Percentiles rank a stretch among this genome's conserved stretches.
phyloP scores from a whole-genome alignment of 2,888 invertebrate genomes.

The Drosophila meridiana region DNA sequence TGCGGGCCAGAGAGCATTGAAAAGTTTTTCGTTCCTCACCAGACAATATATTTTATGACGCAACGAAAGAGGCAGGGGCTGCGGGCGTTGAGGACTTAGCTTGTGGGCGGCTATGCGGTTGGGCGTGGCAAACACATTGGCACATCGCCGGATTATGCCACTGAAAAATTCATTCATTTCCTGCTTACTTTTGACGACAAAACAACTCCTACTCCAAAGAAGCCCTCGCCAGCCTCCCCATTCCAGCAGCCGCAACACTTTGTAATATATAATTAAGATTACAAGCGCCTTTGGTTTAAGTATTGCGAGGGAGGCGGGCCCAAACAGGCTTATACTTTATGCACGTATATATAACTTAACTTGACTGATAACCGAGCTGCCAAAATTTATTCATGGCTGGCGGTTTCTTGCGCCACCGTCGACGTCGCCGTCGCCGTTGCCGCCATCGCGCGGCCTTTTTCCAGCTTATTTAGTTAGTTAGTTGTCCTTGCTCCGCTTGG shows the following conservation, averaged over 20 bases:
- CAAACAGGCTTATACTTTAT: conserved; percentile 36
- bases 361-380: conserved; percentile 76
- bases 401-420: conserved; percentile 27
- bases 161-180: conserved; percentile 81
- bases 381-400: conserved; percentile 73
- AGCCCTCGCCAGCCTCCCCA: background rate
- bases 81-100: conserved; percentile 12
- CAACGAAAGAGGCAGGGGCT: background rate
- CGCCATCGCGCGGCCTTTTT: conserved; percentile 41
- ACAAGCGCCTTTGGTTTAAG: conserved; percentile 76
- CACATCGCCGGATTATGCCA: conserved; percentile 76
- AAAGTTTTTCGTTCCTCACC: conserved; percentile 79
- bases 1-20: conserved; percentile 53
- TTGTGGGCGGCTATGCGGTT: conserved; percentile 35
- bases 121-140: conserved; percentile 71
- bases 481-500: conserved; percentile 10
- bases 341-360: conserved; percentile 58
- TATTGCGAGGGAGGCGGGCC: conserved; percentile 15
- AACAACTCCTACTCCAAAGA: conserved; percentile 26
- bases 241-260: conserved; percentile 61
- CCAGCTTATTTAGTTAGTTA: conserved; percentile 62
- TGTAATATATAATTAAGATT: conserved; percentile 81
- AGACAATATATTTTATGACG: conserved; percentile 81
- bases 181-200: conserved; percentile 67
- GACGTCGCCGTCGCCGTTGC: background rate